Conservation (phyloP, 2,113 vertebrate genomes). For the Tringa solitaria region DNA sequence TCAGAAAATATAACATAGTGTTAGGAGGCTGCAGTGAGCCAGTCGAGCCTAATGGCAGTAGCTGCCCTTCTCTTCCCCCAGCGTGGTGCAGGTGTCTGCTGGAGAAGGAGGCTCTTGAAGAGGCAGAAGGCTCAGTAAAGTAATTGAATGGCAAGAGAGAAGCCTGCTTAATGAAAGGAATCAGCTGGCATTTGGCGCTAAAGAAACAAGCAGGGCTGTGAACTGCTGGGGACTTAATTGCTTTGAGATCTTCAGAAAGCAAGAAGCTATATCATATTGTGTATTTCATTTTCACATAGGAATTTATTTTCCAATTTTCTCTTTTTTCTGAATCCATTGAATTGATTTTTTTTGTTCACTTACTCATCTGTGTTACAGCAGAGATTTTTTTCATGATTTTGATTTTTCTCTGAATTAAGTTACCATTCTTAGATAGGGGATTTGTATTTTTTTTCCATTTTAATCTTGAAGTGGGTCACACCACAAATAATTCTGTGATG, state of each 20-base stretch:
- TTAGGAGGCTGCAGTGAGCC: neutral
- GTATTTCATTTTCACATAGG: neutral
- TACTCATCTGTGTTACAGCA: neutral
- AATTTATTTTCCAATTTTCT: neutral
- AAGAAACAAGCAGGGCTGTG: neutral
- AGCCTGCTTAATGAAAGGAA: neutral
- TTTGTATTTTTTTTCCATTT: neutral
- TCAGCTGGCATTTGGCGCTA: neutral
- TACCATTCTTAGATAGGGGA: neutral
- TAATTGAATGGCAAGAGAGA: neutral
- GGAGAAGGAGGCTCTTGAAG: neutral
- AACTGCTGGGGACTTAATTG: neutral
- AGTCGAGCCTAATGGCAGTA: neutral
- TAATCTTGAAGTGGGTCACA: neutral
- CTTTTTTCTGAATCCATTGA: neutral
- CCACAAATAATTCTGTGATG: neutral
- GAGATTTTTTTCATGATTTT: neutral
- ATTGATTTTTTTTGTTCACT: neutral
- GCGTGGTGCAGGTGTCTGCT: neutral
- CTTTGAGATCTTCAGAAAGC: neutral
- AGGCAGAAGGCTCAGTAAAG: neutral
- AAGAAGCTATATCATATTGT: neutral
- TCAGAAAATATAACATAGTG: neutral
- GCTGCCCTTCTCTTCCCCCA: neutral
- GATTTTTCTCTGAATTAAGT: neutral